Evolutionary conservation across 2,113 vertebrate genomes (phyloP).

Genomic region (Lophura nycthemera): DNA sequence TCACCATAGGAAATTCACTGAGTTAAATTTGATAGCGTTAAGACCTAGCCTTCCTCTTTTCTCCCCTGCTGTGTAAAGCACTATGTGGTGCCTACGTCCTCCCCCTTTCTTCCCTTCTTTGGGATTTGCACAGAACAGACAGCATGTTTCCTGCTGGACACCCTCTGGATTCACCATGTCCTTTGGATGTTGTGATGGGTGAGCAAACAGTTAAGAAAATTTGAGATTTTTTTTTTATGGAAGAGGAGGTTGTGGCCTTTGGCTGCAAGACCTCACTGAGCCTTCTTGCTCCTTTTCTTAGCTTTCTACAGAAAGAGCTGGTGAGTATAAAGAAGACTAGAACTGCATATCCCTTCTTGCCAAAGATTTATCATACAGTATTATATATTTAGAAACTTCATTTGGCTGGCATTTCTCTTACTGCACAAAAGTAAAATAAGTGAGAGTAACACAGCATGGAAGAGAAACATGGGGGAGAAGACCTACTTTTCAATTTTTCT

Average conservation of each 20-base stretch:
- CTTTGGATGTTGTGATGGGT: neutral
- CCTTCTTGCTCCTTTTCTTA: slow-evolving; percentile 21
- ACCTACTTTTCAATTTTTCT: slow-evolving; percentile 38
- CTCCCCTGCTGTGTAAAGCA: neutral
- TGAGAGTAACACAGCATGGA: slow-evolving; percentile 12
- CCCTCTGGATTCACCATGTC: neutral
- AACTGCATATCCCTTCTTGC: neutral
- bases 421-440: slow-evolving; percentile 36
- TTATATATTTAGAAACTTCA: slow-evolving; percentile 70
- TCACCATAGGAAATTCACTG: neutral
- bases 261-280: slow-evolving; percentile 16
- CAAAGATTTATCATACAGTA: slow-evolving; percentile 44
- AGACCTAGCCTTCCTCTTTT: neutral
- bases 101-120: neutral
- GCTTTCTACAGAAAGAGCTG: neutral
- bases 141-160: slow-evolving; percentile 20
- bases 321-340: neutral
- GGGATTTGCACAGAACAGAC: neutral
- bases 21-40: neutral
- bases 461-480: slow-evolving; percentile 4
- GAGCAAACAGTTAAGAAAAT: slow-evolving; percentile 22
- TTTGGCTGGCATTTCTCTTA: slow-evolving; percentile 64
- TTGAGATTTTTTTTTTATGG: neutral
- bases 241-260: slow-evolving; percentile 13
- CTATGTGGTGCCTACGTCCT: rapidly evolving